phyloP scores from a whole-genome alignment of 37 sponge, comb jelly and placozoan species.

The Amphimedon queenslandica region DNA sequence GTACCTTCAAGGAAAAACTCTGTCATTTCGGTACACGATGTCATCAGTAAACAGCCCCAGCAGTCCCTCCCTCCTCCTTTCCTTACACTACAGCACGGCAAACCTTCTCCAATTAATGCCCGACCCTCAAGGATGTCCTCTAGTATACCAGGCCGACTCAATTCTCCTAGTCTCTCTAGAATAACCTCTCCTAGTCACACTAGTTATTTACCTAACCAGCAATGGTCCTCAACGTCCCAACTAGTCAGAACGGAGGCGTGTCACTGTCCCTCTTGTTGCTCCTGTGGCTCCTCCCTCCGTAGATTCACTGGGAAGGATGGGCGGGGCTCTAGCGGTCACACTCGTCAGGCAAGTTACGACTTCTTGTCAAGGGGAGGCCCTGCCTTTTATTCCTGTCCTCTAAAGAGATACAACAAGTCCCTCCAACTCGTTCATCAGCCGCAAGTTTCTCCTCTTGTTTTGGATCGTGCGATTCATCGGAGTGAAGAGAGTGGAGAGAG shows the following conservation, averaged over 20 bases:
- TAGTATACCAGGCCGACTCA: neutral
- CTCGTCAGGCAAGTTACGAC: no score
- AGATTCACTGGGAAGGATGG: neutral
- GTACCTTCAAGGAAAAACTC: neutral
- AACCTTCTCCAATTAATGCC: no score
- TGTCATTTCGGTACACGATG: neutral
- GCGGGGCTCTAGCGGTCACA: no score
- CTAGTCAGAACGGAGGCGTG: neutral
- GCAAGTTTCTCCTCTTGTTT: neutral
- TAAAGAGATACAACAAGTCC: no score
- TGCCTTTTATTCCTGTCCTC: no score
- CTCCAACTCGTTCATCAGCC: no score
- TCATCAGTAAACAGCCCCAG: neutral
- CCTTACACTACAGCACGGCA: no score
- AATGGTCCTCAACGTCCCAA: neutral
- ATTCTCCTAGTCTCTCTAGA: neutral
- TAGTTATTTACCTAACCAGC: neutral
- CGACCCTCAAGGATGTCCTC: neutral
- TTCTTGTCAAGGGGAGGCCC: no score
- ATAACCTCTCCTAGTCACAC: neutral
- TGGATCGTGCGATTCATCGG: neutral
- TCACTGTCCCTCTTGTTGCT: slow-evolving; percentile 39
- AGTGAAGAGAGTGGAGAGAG: neutral
- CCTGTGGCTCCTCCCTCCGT: slow-evolving; percentile 23
- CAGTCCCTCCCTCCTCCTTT: neutral